Evolutionary conservation across 2,888 invertebrate genomes (phyloP), one percentile per base, ranked within the genome.

Genomic region (Drosophila vallismaia): DNA sequence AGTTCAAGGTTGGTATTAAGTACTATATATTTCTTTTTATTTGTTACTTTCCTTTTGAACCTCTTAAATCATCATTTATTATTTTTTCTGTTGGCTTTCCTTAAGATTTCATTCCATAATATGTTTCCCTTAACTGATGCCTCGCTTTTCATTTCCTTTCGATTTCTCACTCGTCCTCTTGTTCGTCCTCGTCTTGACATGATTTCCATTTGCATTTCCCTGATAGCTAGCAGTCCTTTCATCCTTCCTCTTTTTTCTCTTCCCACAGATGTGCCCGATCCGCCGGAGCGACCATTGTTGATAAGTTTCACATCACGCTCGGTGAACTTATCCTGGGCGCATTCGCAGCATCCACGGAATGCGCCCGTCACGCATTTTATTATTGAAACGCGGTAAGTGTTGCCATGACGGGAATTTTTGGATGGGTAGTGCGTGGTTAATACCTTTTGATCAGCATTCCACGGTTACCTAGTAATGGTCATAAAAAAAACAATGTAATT

Each of bases 301-400:
- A 93, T 94, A 92, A 94, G 94, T 91, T 95, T 95, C 92, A 95
- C 95, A 72, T 95, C 95, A 75, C 93, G 95, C 79, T 94, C 94
- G 44, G 95, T 95, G 86, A 95, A 95, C 92, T 92, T 95, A 85
- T 95, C 95, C 57, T 95, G 95, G 95, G 94, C 95, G 64, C 94
- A 94, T 68, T 94, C 95, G 75, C 93, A 93, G 82, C 94, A 95
- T 91, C 93, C 94, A 71, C 94, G 95, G 90, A 94, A 94, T 92
- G 94, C 94, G 88, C 93, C 94, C 73, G 94, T 95, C 88, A 93
- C 93, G 81, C 94, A 95, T 92, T 95, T 95, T 92, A 93, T 95
- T 91, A 94, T 95, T 90, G 94, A 94, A 91, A 94, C 94, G 79
- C 94, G 95, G 95, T 95, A 93, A 94, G 94, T 93, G 69, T 78